Conservation (phyloP, 2,113 vertebrate species). For the Protobothrops flavoviridis region DNA sequence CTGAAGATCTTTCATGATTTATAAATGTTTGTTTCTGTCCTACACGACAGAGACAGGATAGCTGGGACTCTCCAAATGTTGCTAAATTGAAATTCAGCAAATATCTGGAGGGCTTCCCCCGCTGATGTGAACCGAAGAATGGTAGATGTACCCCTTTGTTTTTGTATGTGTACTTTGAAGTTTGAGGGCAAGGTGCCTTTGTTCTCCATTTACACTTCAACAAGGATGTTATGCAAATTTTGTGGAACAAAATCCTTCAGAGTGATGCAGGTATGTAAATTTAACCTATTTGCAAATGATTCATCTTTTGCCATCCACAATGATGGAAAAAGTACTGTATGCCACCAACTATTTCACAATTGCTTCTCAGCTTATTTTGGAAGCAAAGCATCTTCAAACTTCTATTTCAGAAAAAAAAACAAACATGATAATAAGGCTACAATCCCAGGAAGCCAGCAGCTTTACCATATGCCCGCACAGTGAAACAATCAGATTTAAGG, state of each 20-base stretch:
- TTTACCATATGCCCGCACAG: too few relatives aligned
- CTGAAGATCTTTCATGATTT: background rate
- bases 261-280: background rate
- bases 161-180: background rate
- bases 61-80: background rate
- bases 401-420: background rate
- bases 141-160: background rate
- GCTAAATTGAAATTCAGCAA: background rate
- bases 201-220: background rate
- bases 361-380: background rate
- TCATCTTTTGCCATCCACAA: background rate
- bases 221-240: background rate
- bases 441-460: background rate
- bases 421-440: background rate
- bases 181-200: background rate
- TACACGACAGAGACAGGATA: background rate
- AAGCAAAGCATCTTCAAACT: background rate
- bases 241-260: background rate
- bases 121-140: background rate
- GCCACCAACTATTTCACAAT: background rate
- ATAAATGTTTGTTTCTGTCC: background rate
- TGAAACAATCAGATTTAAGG: background rate
- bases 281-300: background rate
- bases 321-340: background rate
- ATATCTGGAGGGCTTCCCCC: background rate